Conservation (phyloP, 2,888 invertebrate genomes). For the Drosophila mimica region DNA sequence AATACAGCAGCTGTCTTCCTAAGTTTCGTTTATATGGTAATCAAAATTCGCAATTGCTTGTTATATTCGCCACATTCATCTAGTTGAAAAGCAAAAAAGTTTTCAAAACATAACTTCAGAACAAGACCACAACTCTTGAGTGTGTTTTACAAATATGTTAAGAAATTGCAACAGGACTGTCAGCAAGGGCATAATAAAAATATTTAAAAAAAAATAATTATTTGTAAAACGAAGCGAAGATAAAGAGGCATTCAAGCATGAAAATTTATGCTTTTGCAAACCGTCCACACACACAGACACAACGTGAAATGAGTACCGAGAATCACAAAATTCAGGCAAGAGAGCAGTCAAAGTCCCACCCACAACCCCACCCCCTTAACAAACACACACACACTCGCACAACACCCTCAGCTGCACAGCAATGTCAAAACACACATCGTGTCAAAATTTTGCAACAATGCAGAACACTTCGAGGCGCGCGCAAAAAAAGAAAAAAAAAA, state of each 20-base stretch:
- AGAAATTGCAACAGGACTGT: background rate
- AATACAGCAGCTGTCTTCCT: background rate
- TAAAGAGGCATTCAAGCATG: slow-evolving; percentile 59
- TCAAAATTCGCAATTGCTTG: background rate
- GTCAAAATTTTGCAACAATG: slow-evolving; percentile 24
- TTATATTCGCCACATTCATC: background rate
- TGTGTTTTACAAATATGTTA: background rate
- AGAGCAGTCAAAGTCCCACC: slow-evolving; percentile 16
- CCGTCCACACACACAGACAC: slow-evolving; percentile 78
- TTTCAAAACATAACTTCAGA: background rate
- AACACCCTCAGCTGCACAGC: slow-evolving; percentile 7
- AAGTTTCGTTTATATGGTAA: background rate
- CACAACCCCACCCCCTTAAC: background rate
- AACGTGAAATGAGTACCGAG: slow-evolving; percentile 14
- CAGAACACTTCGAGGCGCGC: slow-evolving; percentile 23
- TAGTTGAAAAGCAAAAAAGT: background rate
- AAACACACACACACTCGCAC: slow-evolving; percentile 12
- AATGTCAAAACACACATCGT: slow-evolving; percentile 22
- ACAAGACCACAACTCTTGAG: background rate
- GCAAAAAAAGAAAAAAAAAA: slow-evolving; percentile 10
- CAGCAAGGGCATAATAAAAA: slow-evolving; percentile 32
- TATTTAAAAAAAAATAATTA: slow-evolving; percentile 48
- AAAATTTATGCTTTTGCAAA: slow-evolving; percentile 82
- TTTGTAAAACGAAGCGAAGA: slow-evolving; percentile 50
- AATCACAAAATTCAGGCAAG: slow-evolving; percentile 22